These are phyloP conservation scores for Avahi laniger DNA, from an alignment of 2,797 vertebrate genomes.

Conservation along the genomic window DNA sequence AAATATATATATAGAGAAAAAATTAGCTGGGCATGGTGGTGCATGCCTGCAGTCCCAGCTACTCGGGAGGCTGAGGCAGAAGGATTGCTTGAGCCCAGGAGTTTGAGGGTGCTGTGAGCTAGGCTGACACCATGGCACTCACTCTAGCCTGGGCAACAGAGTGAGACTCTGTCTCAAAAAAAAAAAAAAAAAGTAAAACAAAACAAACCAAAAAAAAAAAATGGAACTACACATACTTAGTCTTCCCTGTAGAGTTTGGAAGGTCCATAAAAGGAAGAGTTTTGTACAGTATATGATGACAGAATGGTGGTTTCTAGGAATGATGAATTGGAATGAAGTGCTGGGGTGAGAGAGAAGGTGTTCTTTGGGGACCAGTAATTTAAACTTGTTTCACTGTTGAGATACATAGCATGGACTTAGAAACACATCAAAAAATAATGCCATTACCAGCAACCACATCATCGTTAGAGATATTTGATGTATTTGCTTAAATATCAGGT, in stretches of 20 bases:
- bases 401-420: not conserved
- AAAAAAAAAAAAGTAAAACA: too few relatives aligned
- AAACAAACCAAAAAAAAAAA: not conserved
- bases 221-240: not conserved
- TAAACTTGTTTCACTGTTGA: not conserved
- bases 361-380: not conserved
- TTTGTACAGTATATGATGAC: not conserved
- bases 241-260: not conserved
- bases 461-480: not conserved
- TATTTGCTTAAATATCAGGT: not conserved
- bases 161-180: too few relatives aligned
- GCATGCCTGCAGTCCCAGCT: too few relatives aligned
- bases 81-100: too few relatives aligned
- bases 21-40: too few relatives aligned
- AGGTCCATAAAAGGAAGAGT: not conserved
- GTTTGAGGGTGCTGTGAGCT: too few relatives aligned
- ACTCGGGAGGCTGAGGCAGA: too few relatives aligned
- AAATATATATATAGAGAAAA: too few relatives aligned
- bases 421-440: not conserved
- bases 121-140: too few relatives aligned
- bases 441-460: not conserved
- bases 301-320: not conserved
- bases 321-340: not conserved
- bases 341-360: not conserved
- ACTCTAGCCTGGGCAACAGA: too few relatives aligned